Conservation (phyloP, 2,113 vertebrate genomes). For the Agapornis roseicollis region DNA sequence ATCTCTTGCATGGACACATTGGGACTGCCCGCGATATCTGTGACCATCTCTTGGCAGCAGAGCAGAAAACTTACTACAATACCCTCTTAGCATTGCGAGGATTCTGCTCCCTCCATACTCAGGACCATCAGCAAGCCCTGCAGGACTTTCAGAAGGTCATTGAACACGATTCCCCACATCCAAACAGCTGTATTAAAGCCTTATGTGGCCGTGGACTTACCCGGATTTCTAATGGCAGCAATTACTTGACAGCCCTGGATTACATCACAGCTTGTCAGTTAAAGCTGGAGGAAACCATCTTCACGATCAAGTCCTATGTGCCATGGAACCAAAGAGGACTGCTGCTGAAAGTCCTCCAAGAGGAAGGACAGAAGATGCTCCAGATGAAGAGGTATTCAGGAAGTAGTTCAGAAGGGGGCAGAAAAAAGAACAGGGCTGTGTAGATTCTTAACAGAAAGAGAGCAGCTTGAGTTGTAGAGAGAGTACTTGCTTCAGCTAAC, state of each 20-base stretch:
- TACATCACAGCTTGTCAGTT: slow-evolving; percentile 88
- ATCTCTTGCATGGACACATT: slow-evolving; percentile 82
- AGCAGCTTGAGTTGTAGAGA: slow-evolving; percentile 31
- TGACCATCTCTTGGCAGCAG: slow-evolving; percentile 76
- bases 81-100: slow-evolving; percentile 86
- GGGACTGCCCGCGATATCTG: slow-evolving; percentile 79
- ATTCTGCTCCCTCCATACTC: slow-evolving; percentile 82
- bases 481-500: neutral
- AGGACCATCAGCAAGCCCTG: slow-evolving; percentile 75
- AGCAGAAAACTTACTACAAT: slow-evolving; percentile 77
- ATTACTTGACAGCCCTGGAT: slow-evolving; percentile 88
- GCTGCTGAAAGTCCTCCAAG: slow-evolving; percentile 85
- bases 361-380: slow-evolving; percentile 89
- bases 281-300: slow-evolving; percentile 81
- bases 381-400: slow-evolving; percentile 57
- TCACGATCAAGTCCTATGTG: slow-evolving; percentile 86
- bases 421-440: neutral
- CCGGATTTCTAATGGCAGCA: slow-evolving; percentile 79
- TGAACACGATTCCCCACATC: slow-evolving; percentile 83
- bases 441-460: slow-evolving; percentile 51
- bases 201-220: slow-evolving; percentile 91
- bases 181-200: slow-evolving; percentile 86
- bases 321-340: slow-evolving; percentile 93
- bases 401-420: neutral
- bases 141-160: slow-evolving; percentile 90